Evolutionary conservation across 92 coral and sea anemone species (phyloP).

Genomic region (Paramuricea clavata): DNA sequence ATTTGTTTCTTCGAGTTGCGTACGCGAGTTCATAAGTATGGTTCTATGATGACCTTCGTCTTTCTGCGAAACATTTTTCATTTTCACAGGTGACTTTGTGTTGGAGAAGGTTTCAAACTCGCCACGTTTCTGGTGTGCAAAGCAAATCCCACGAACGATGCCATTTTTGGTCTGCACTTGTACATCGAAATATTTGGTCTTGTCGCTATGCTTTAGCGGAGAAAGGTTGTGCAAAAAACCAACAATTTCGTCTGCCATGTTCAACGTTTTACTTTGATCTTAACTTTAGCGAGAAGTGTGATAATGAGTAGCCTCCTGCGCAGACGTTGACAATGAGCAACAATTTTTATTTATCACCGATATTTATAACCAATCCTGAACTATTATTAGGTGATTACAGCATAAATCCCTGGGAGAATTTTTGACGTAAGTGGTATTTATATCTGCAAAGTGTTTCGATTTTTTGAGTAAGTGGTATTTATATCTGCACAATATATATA

Average conservation of each 20-base stretch:
- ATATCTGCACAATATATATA: too few species aligned
- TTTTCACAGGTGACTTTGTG: background rate
- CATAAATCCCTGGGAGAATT: too few species aligned
- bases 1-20: background rate
- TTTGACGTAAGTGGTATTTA: too few species aligned
- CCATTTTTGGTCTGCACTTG: background rate
- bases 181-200: background rate
- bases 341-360: too few species aligned
- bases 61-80: background rate
- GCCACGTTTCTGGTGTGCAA: background rate
- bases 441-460: too few species aligned
- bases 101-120: background rate
- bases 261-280: constrained; percentile 8
- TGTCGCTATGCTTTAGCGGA: background rate
- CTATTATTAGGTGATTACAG: too few species aligned
- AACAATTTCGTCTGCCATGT: background rate
- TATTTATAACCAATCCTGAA: too few species aligned
- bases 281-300: too few species aligned
- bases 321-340: too few species aligned
- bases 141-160: background rate
- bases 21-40: background rate
- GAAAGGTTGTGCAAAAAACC: background rate
- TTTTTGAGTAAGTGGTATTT: too few species aligned
- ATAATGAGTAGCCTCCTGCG: too few species aligned
- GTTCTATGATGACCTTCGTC: background rate